phyloP scores from a whole-genome alignment of 2,797 vertebrate genomes.

The Acanthurus tractus region DNA sequence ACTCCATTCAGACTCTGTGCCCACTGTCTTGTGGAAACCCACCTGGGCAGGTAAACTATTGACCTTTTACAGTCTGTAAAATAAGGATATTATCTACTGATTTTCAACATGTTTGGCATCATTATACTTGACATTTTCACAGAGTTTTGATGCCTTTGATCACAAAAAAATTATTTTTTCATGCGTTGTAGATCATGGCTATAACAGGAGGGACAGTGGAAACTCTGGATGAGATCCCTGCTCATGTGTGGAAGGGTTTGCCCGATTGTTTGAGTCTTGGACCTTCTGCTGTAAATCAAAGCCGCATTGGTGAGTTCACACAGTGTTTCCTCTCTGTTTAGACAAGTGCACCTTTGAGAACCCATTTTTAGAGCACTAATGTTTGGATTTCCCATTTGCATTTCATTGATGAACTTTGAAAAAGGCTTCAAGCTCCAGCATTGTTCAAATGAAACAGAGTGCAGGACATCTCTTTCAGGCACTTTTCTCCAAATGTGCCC shows the following conservation, averaged over 20 bases:
- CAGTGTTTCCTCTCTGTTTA: slow-evolving; percentile 1
- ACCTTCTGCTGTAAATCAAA: slow-evolving; percentile 90
- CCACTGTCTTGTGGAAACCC: slow-evolving; percentile 5
- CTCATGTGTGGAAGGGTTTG: slow-evolving; percentile 89
- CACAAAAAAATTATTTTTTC: neutral
- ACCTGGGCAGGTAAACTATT: slow-evolving; percentile 28
- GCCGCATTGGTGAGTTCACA: slow-evolving; percentile 88
- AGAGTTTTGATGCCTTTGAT: neutral
- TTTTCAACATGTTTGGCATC: too few relatives aligned
- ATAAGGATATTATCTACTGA: too few relatives aligned
- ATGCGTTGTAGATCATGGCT: slow-evolving; percentile 70
- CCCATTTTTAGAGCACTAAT: neutral
- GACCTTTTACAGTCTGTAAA: too few relatives aligned
- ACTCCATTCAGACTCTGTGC: neutral
- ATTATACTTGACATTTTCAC: neutral
- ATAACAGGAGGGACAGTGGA: slow-evolving; percentile 79
- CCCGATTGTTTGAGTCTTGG: slow-evolving; percentile 90
- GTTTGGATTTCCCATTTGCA: neutral
- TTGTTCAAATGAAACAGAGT: neutral
- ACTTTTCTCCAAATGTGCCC: neutral
- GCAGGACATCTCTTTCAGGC: neutral
- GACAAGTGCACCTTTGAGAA: neutral
- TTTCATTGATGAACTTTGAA: slow-evolving; percentile 4
- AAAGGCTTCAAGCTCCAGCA: neutral
- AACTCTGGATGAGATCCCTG: slow-evolving; percentile 89